Evolutionary conservation across 2,888 invertebrate species (phyloP).

Genomic region (Nebria salina): DNA sequence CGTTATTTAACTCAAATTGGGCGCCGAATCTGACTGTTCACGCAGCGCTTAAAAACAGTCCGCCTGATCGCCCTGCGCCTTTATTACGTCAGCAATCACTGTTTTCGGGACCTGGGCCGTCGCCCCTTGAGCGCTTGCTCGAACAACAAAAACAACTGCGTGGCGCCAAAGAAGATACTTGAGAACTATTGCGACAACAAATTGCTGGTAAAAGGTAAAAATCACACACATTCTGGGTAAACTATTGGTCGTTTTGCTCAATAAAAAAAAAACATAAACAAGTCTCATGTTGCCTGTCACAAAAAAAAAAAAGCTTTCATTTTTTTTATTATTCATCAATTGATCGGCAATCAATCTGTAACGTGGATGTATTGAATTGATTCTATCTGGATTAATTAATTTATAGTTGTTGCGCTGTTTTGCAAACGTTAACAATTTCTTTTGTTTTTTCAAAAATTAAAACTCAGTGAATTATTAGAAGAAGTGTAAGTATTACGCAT

Average conservation of each 20-base stretch:
- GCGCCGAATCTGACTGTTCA: slow-evolving; percentile 58
- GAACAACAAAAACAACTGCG: slow-evolving; percentile 80
- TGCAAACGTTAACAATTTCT: background rate
- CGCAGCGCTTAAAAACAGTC: slow-evolving; percentile 52
- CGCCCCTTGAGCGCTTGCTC: slow-evolving; percentile 80
- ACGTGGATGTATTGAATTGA: background rate
- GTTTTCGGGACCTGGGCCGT: slow-evolving; percentile 81
- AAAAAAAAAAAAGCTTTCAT: background rate
- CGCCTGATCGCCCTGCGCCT: slow-evolving; percentile 47
- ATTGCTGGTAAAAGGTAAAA: background rate
- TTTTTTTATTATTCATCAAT: background rate
- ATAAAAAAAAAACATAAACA: background rate
- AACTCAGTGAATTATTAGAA: background rate
- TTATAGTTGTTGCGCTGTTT: background rate
- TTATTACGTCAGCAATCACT: slow-evolving; percentile 68
- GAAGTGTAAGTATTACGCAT: background rate
- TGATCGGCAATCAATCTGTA: slow-evolving; percentile 1
- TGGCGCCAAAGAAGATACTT: slow-evolving; percentile 50
- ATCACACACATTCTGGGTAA: background rate
- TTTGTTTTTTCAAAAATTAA: background rate
- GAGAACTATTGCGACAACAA: slow-evolving; percentile 17
- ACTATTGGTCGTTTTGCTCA: slow-evolving; percentile 1
- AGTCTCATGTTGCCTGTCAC: slow-evolving; percentile 18
- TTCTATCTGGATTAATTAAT: background rate
- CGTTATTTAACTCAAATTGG: slow-evolving; percentile 62